A percentile compares a stretch with the other conserved stretches of the same genome.
These are phyloP conservation scores for Oeneis ivallda DNA, from an alignment of 2,888 invertebrate genomes.

Conservation along the genomic window DNA sequence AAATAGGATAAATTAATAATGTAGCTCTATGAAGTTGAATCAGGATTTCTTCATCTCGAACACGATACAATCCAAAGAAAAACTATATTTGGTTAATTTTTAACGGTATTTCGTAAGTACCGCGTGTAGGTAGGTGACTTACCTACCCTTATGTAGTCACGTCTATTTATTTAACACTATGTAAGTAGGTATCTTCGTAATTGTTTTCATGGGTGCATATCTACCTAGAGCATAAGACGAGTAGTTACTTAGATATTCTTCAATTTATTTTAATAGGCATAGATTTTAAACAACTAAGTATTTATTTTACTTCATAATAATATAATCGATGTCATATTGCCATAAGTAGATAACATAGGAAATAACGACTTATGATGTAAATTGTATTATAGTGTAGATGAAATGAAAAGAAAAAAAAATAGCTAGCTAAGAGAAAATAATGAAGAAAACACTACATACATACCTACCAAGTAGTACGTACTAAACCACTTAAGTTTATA, in stretches of 20 bases:
- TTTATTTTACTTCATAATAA: constrained; percentile 61
- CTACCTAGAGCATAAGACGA: neutral
- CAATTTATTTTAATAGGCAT: neutral
- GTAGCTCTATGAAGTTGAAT: neutral
- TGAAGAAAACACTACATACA: neutral
- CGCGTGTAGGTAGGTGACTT: neutral
- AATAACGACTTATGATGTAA: neutral
- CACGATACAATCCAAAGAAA: constrained; percentile 21
- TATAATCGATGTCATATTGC: constrained; percentile 59
- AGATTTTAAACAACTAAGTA: constrained; percentile 49
- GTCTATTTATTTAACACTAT: neutral
- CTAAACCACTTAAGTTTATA: no score
- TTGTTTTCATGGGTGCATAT: neutral
- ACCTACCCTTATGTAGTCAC: neutral
- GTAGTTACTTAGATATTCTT: neutral
- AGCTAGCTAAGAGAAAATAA: neutral
- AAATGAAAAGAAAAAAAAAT: neutral
- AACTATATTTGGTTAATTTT: constrained; percentile 2
- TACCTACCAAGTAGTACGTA: no score
- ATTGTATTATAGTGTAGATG: neutral
- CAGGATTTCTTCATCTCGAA: constrained; percentile 7
- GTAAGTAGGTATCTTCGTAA: neutral
- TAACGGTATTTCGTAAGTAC: neutral
- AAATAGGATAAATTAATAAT: neutral
- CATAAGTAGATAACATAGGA: constrained; percentile 60